Conservation (phyloP, 2,797 vertebrate genomes). For the Rhyacichthys aspro region DNA sequence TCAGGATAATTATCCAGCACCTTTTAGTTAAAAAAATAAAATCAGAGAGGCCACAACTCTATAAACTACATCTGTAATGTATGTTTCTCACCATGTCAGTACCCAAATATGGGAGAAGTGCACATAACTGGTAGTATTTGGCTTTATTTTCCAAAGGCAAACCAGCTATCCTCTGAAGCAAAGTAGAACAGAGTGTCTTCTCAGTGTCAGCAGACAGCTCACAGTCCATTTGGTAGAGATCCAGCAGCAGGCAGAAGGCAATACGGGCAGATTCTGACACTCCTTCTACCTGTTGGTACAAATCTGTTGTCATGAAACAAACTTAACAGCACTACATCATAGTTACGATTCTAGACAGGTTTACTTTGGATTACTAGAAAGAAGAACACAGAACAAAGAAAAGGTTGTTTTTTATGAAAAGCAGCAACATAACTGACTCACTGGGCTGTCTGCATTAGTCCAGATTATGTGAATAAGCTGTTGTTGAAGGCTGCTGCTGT, state of each 20-base stretch:
- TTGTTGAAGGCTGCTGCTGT: slow-evolving; percentile 62
- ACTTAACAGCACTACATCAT: too few species aligned
- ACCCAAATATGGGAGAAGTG: slow-evolving; percentile 84
- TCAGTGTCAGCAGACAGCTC: slow-evolving; percentile 72
- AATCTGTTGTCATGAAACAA: neutral
- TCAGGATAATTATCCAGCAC: slow-evolving; percentile 79
- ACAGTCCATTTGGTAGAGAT: slow-evolving; percentile 85
- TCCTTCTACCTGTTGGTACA: slow-evolving; percentile 81
- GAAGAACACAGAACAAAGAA: too few species aligned
- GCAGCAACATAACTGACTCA: slow-evolving; percentile 62
- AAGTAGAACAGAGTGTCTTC: slow-evolving; percentile 71
- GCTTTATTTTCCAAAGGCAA: slow-evolving; percentile 88
- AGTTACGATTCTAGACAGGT: too few species aligned
- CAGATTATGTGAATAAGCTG: slow-evolving; percentile 82
- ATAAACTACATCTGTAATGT: neutral
- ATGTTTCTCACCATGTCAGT: slow-evolving; percentile 77
- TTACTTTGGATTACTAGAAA: too few species aligned
- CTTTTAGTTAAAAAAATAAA: slow-evolving; percentile 62
- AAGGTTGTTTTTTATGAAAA: neutral
- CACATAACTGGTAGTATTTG: slow-evolving; percentile 83
- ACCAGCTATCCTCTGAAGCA: slow-evolving; percentile 76
- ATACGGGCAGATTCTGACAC: slow-evolving; percentile 80
- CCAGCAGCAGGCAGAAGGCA: slow-evolving; percentile 82
- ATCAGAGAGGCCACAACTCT: neutral
- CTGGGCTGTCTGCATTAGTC: slow-evolving; percentile 87